These are phyloP conservation scores for Drosophila anceps DNA, from an alignment of 2,888 invertebrate genomes.

Conservation along the genomic window DNA sequence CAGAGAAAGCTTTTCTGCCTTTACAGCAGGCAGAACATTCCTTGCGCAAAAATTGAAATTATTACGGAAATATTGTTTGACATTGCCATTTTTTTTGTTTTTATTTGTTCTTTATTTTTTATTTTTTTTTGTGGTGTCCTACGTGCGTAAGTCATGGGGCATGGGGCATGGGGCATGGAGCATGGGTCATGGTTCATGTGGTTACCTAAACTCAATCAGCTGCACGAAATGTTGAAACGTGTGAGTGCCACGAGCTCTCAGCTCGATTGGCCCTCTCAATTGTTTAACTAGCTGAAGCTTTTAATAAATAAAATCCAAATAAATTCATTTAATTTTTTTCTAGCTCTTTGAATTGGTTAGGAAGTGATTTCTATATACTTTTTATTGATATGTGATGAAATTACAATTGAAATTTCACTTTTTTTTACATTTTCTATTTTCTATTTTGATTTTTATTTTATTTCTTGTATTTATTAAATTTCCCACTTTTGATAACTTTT, in stretches of 20 bases:
- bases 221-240: conserved; percentile 20
- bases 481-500: too few relatives aligned
- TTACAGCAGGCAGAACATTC: conserved; percentile 38
- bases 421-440: neutral
- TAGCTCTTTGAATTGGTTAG: neutral
- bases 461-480: too few relatives aligned
- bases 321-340: too few relatives aligned
- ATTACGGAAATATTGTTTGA: conserved; percentile 62
- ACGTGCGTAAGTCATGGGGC: conserved; percentile 40
- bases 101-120: neutral
- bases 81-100: conserved; percentile 37
- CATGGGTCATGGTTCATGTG: conserved; percentile 19
- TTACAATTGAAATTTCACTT: neutral
- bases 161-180: conserved; percentile 7
- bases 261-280: conserved; percentile 14
- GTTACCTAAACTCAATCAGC: conserved; percentile 43
- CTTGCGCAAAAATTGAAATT: conserved; percentile 62
- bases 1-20: conserved; percentile 17
- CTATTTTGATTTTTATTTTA: too few relatives aligned
- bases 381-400: neutral
- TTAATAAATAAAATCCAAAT: neutral
- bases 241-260: conserved; percentile 25
- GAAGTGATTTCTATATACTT: neutral
- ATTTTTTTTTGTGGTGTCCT: conserved; percentile 17
- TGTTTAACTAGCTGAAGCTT: neutral